phyloP scores from a whole-genome alignment of 2,113 vertebrate species.

The Tiliqua scincoides region DNA sequence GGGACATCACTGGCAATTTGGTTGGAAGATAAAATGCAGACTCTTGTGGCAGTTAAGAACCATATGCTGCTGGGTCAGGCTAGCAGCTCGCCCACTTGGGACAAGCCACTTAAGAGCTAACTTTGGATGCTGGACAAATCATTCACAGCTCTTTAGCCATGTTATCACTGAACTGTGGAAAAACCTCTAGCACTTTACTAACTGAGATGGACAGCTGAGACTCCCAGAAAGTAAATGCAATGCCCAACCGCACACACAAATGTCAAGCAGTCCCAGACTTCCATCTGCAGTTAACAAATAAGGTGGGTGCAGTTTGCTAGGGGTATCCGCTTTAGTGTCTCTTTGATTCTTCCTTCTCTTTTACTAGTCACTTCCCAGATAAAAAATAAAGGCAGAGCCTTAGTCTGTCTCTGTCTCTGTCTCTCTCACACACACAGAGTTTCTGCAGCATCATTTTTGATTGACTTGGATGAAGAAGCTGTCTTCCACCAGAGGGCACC shows the following conservation, averaged over 20 bases:
- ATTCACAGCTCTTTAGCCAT: background rate
- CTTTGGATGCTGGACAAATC: background rate
- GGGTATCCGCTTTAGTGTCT: background rate
- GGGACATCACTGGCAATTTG: background rate
- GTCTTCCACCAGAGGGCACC: conserved; percentile 27
- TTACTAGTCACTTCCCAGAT: background rate
- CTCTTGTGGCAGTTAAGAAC: background rate
- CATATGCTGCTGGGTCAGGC: background rate
- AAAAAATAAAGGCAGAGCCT: background rate
- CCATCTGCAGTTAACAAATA: background rate
- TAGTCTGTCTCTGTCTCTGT: background rate
- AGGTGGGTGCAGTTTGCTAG: background rate
- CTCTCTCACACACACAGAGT: background rate
- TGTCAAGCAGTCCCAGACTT: background rate
- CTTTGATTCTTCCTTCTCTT: background rate
- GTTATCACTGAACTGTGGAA: background rate
- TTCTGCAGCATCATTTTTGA: background rate
- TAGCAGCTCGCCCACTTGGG: background rate
- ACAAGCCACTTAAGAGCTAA: background rate
- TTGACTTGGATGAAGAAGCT: background rate
- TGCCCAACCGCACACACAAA: background rate
- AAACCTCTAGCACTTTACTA: background rate
- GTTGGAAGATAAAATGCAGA: background rate
- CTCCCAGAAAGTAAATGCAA: background rate
- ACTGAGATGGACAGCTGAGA: background rate